phyloP scores from a whole-genome alignment of 2,888 invertebrate genomes.

The Folsomia manolachei region DNA sequence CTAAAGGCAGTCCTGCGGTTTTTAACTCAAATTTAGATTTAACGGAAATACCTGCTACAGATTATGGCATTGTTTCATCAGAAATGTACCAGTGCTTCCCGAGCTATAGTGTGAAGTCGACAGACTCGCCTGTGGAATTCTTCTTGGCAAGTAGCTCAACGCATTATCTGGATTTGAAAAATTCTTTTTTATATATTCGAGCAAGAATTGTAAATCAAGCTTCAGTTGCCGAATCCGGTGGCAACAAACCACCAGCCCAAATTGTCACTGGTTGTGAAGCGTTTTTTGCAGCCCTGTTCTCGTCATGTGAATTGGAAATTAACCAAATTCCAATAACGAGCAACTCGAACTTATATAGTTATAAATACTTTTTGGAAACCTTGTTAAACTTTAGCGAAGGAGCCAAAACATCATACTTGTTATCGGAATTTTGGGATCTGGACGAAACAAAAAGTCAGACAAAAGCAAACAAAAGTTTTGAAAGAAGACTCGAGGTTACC shows the following conservation, averaged over 20 bases:
- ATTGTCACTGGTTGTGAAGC: neutral
- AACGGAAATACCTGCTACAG: neutral
- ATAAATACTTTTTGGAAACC: neutral
- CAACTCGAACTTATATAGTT: neutral
- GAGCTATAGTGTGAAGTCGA: neutral
- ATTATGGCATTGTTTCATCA: neutral
- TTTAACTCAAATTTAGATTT: neutral
- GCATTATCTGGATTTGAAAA: neutral
- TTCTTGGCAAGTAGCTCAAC: neutral
- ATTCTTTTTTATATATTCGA: neutral
- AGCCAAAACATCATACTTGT: neutral
- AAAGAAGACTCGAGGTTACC: neutral
- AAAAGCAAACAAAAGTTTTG: neutral
- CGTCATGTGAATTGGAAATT: neutral
- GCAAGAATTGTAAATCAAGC: neutral
- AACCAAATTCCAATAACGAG: neutral
- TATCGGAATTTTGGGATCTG: neutral
- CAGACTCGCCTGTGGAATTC: neutral
- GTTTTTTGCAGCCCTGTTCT: neutral
- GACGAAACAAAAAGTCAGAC: neutral
- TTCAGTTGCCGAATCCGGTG: too few species aligned
- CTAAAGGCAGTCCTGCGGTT: neutral
- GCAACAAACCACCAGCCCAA: too few species aligned
- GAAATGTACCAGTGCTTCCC: neutral
- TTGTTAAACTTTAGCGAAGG: neutral